Base-by-base conservation (phyloP, 2,888 invertebrate species). In the Temnothorax unifasciatus region DNA sequence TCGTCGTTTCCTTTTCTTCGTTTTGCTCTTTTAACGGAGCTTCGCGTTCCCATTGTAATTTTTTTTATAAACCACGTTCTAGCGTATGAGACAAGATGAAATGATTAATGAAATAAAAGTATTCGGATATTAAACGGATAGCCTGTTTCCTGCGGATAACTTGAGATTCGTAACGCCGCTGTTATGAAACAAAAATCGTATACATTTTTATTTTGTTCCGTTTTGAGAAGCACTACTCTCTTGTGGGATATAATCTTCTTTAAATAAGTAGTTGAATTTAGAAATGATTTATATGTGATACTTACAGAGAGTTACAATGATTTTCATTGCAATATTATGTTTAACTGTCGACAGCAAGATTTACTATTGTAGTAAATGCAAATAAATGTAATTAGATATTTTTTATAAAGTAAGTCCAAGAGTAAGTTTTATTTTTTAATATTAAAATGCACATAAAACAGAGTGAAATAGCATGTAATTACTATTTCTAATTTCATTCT, bases 31-130 rank as follows among this genome's bases (percentile, higher is more conserved):
- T 84, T 47, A 29, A 85, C 82, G 82, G 71, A 5, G 64, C 83
- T 63, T 75, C 77, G 82, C 76, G 74, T 87, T 69, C 85, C 69
- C 61, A 90, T 88, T 87, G 85, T 88, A 86, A 91, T 90, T 91
- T 92, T 91, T 91, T 83, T 84, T 3, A 89, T 88, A 91, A 87
- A 86, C 76, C 85, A 59, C 83, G 85, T 86, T 92, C 76, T 64
- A 61, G 82, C 87, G 88, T 85, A 83, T 71, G 59, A 73, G 54
- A 59, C 38, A 47, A 71, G 21, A 34, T 59, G 57, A 79, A 6
- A 44, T 57, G 34, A 79, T 54, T 77, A 88, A 82, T 59, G 61
- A 89, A 91, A 91, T 91, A 90, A 92, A 91, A 83, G 79, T 64
- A 86, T 89, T 91, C 85, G 82, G 47, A 89, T 77, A 87, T 86